Conservation (phyloP, 2,888 invertebrate species). For the Temnothorax ravouxi region DNA sequence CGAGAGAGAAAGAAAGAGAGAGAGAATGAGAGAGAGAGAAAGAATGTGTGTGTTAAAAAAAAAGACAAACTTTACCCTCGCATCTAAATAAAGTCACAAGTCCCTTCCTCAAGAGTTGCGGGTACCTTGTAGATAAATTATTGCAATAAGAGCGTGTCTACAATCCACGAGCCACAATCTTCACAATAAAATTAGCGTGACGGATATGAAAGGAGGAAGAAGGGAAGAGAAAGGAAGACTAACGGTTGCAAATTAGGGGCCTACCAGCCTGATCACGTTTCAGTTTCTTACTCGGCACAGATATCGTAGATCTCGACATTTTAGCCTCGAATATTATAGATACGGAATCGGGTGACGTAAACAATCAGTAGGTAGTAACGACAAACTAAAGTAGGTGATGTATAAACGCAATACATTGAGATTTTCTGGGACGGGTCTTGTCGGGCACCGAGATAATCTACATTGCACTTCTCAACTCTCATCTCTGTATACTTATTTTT, state of each 20-base stretch:
- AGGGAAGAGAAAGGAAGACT: not conserved
- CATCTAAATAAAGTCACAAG: slow-evolving; percentile 57
- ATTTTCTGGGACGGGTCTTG: slow-evolving; percentile 3
- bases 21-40: too few species aligned
- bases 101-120: slow-evolving; percentile 49
- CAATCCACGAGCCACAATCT: slow-evolving; percentile 56
- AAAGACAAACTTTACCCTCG: slow-evolving; percentile 50
- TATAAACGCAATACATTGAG: slow-evolving; percentile 41
- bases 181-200: slow-evolving; percentile 60
- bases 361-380: slow-evolving; percentile 47
- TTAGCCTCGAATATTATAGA: slow-evolving; percentile 28
- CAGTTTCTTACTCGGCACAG: slow-evolving; percentile 9
- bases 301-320: slow-evolving; percentile 8
- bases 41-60: not conserved
- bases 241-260: slow-evolving; percentile 23
- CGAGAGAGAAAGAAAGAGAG: not conserved
- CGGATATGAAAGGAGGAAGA: slow-evolving; percentile 1
- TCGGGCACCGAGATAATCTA: not conserved
- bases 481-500: slow-evolving; percentile 24
- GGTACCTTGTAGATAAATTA: slow-evolving; percentile 58
- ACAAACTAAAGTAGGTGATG: slow-evolving; percentile 38
- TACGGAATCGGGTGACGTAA: slow-evolving; percentile 33
- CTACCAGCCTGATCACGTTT: slow-evolving; percentile 11
- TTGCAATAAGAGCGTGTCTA: slow-evolving; percentile 72
- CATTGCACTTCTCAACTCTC: not conserved